Percentiles rank a stretch among this genome's conserved stretches.
phyloP scores from a whole-genome alignment of 2,113 vertebrate genomes.

The Meles meles region DNA sequence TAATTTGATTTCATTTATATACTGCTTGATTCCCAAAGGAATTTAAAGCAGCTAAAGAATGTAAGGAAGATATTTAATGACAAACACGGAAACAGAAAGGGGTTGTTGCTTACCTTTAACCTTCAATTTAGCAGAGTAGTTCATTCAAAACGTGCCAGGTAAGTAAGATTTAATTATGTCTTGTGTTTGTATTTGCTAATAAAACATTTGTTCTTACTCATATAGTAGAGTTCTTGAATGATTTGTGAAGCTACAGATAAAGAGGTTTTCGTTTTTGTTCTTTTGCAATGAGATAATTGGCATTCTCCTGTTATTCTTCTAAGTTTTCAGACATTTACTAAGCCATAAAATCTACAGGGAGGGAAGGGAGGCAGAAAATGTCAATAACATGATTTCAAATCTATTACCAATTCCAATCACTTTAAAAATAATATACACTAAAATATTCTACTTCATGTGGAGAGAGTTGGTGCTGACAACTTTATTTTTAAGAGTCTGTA shows the following conservation, averaged over 20 bases:
- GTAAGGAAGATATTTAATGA: conserved; percentile 58
- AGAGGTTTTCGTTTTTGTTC: background rate
- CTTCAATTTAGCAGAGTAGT: conserved; percentile 47
- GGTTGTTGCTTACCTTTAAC: conserved; percentile 46
- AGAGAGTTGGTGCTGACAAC: background rate
- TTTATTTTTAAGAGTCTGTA: background rate
- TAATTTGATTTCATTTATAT: conserved; percentile 26
- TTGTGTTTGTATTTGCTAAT: conserved; percentile 57
- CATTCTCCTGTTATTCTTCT: background rate
- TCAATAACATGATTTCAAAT: background rate
- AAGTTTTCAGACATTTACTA: conserved; percentile 22
- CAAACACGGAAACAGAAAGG: background rate
- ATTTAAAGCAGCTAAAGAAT: conserved; percentile 31
- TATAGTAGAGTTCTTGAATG: conserved; percentile 28
- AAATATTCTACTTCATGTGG: background rate
- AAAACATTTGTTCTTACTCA: conserved; percentile 43
- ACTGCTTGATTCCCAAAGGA: background rate
- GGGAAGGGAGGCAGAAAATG: background rate
- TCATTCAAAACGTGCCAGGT: conserved; percentile 50
- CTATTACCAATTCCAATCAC: background rate
- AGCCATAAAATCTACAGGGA: background rate
- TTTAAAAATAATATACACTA: background rate
- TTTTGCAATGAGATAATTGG: conserved; percentile 34
- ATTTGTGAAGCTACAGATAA: conserved; percentile 41
- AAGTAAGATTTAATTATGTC: conserved; percentile 59